Evolutionary conservation across 2,113 vertebrate genomes (phyloP).

Genomic region (Rutilus rutilus): DNA sequence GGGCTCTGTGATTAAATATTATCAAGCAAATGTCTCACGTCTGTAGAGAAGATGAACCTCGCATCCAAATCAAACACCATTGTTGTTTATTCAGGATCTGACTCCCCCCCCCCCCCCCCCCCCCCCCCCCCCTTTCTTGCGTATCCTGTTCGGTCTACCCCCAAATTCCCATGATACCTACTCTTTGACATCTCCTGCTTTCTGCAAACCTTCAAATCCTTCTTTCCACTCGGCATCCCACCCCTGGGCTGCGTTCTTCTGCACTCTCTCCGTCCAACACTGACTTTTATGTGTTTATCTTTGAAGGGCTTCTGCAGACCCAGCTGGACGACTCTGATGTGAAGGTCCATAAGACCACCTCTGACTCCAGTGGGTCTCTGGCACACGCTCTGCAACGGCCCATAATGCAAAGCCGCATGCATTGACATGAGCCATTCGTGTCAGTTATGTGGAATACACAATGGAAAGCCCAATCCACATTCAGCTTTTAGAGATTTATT

Average conservation of each 20-base stretch:
- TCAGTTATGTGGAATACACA: not conserved
- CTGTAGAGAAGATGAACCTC: conserved; percentile 24
- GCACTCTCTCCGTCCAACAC: conserved; percentile 19
- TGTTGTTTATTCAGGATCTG: conserved; percentile 35
- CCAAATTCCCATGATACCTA: conserved; percentile 27
- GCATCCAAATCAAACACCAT: conserved; percentile 42
- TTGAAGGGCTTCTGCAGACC: conserved; percentile 36
- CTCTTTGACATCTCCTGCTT: conserved; percentile 14
- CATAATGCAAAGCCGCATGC: not conserved
- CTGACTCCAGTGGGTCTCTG: conserved; percentile 35
- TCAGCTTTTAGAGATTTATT: conserved; percentile 10
- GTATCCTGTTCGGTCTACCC: conserved; percentile 30
- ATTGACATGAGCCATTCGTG: not conserved
- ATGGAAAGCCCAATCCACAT: not conserved
- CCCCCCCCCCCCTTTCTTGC: not conserved
- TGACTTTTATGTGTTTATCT: conserved; percentile 42
- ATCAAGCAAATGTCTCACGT: conserved; percentile 18
- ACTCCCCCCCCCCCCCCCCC: not conserved
- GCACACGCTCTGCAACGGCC: not conserved
- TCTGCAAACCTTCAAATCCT: conserved; percentile 31
- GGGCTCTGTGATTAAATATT: conserved; percentile 24
- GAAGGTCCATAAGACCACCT: conserved; percentile 25
- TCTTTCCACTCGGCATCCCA: conserved; percentile 21
- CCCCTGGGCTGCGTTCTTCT: conserved; percentile 11
- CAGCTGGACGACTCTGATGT: conserved; percentile 30